phyloP scores from a whole-genome alignment of 1,140 invertebrate genomes.

The Drosophila aff. region DNA sequence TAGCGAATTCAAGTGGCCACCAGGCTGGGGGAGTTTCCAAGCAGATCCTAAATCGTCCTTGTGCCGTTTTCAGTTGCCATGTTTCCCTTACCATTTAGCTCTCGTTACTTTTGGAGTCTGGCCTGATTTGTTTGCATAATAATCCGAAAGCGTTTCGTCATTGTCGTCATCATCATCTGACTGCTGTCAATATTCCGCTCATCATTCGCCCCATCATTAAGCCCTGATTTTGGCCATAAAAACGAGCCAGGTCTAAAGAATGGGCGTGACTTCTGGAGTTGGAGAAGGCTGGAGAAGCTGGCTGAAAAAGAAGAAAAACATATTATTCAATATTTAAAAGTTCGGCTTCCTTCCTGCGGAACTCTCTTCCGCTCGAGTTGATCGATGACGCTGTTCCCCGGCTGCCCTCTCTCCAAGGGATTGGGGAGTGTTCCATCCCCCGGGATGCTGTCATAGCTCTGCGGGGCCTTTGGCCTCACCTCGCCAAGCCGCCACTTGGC shows the following conservation, averaged over 20 bases:
- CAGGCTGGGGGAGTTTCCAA: constrained; percentile 11
- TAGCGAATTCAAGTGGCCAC: constrained; percentile 23
- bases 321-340: constrained; percentile 79
- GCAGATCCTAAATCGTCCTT: constrained; percentile 14
- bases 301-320: constrained; percentile 31
- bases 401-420: constrained; percentile 5
- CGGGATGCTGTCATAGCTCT: constrained; percentile 26
- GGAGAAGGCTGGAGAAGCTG: not conserved
- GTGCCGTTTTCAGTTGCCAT: constrained; percentile 22
- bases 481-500: constrained; percentile 62
- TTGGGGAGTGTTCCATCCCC: constrained; percentile 41
- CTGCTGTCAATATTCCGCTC: constrained; percentile 29
- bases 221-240: constrained; percentile 7
- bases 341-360: constrained; percentile 48
- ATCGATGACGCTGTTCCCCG: constrained; percentile 56
- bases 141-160: constrained; percentile 44
- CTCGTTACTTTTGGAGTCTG: not conserved
- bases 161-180: constrained; percentile 34
- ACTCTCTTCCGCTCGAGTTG: constrained; percentile 65
- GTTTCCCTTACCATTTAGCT: not conserved
- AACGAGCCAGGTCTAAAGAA: constrained; percentile 28
- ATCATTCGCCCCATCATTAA: constrained; percentile 48
- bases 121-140: constrained; percentile 37
- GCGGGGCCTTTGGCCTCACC: constrained; percentile 25
- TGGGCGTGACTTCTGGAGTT: constrained; percentile 15